phyloP scores from a whole-genome alignment of 2,797 vertebrate species.

The Octomys mimax region DNA sequence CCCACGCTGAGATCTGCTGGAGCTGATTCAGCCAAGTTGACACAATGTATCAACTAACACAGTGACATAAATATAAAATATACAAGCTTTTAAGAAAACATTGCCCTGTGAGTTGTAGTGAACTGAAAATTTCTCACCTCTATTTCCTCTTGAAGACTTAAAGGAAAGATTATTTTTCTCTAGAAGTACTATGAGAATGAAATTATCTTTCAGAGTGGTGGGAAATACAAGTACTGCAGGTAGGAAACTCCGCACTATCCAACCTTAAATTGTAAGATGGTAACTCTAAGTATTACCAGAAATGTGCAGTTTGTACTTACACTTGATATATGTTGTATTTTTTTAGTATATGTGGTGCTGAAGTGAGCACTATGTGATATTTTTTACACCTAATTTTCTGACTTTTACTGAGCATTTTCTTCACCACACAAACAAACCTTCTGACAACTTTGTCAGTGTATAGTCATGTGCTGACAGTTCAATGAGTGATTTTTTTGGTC shows the following conservation, averaged over 20 bases:
- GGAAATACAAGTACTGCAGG: not conserved
- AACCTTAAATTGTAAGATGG: not conserved
- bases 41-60: too few species aligned
- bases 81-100: not conserved
- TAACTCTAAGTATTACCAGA: constrained; percentile 1
- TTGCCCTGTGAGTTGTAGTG: not conserved
- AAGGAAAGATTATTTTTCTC: not conserved
- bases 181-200: not conserved
- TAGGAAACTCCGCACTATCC: not conserved
- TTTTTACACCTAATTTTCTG: not conserved
- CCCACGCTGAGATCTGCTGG: too few species aligned
- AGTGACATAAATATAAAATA: constrained; percentile 5
- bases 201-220: not conserved
- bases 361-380: not conserved
- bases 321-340: not conserved
- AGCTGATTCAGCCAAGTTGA: too few species aligned
- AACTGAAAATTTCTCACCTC: not conserved
- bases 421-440: not conserved
- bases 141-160: not conserved
- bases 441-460: not conserved
- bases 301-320: not conserved
- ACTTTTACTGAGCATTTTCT: not conserved
- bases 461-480: not conserved
- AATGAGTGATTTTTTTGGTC: not conserved
- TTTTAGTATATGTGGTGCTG: not conserved